Evolutionary conservation across 2,113 vertebrate species (phyloP).

Genomic region (Murina feae): DNA sequence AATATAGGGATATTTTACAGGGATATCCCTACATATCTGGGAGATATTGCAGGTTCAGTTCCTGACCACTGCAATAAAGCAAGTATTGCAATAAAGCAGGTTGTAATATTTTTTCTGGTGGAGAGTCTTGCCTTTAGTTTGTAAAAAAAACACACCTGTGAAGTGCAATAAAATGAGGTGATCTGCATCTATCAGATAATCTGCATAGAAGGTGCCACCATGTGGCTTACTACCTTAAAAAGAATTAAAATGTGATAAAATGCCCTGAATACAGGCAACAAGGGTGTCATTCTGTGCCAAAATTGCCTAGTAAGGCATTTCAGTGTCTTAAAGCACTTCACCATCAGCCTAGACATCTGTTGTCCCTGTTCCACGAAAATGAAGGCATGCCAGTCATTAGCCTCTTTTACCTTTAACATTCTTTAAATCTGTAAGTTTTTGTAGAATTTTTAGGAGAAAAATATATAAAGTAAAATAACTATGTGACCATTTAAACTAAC

Average conservation of each 20-base stretch:
- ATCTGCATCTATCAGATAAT: not conserved
- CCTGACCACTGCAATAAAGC: not conserved
- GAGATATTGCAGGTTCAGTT: not conserved
- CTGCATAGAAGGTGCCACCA: not conserved
- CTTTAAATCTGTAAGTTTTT: not conserved
- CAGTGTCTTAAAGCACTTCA: not conserved
- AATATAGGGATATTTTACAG: not conserved
- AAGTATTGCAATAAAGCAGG: not conserved
- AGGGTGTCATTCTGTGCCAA: not conserved
- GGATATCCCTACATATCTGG: not conserved
- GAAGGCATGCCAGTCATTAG: not conserved
- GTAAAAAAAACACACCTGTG: not conserved
- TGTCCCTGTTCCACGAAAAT: not conserved
- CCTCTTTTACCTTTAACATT: constrained; percentile 2
- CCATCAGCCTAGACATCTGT: not conserved
- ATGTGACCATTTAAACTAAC: not conserved
- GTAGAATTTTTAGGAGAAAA: not conserved
- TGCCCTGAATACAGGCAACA: not conserved
- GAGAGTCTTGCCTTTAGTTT: not conserved
- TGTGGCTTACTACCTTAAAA: not conserved
- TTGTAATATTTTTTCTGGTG: not conserved
- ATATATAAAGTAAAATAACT: not conserved
- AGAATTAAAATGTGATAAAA: constrained; percentile 9
- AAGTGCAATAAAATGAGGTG: not conserved
- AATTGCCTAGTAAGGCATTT: not conserved